Evolutionary conservation across 2,888 invertebrate genomes (phyloP), one percentile per base, ranked within the genome.

Genomic region (Lasius platythorax): DNA sequence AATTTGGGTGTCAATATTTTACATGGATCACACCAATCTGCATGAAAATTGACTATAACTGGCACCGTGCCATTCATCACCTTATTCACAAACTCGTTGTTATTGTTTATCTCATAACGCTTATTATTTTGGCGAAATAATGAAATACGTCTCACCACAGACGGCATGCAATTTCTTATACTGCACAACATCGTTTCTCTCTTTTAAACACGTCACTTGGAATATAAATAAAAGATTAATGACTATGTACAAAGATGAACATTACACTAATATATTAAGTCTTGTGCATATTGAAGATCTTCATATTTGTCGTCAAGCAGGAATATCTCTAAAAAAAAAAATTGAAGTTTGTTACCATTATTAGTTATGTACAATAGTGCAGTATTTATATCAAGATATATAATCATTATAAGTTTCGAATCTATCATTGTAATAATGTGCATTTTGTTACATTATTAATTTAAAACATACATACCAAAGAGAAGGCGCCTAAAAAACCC

Each of bases 1-100:
- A 98, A 96, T 95, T 98, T 97, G 2, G 98, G 98, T 0, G 98
- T 98, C 18, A 98, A 95, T 92, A 98, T 97, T 95, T 98, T 98
- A 95, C 98, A 98, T 0, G 98, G 98, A 95, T 98, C 98, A 93
- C 98, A 98, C 98, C 98, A 98, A 90, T 98, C 98, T 0, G 98
- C 98, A 93, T 98, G 98, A 93, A 98, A 98, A 94, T 98, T 98
- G 0, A 98, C 98, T 94, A 98, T 98, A n/a, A 98, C 98, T 46
- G 98, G 97, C 92, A 97, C 97, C 56, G 97, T 96, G 90, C 97
- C 98, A 94, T 98, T 97, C 96, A 98, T 97, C 74, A 98, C 98
- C 96, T 97, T 98, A 90, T 96, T 96, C 87, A 97, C 96, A 94
- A 98, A 98, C 90, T 98, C 98, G 85, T 97, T 97, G 93, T 97